Percentiles rank a stretch among this genome's conserved stretches.
phyloP scores from a whole-genome alignment of 2,797 vertebrate genomes.

The Valencia hispanica region DNA sequence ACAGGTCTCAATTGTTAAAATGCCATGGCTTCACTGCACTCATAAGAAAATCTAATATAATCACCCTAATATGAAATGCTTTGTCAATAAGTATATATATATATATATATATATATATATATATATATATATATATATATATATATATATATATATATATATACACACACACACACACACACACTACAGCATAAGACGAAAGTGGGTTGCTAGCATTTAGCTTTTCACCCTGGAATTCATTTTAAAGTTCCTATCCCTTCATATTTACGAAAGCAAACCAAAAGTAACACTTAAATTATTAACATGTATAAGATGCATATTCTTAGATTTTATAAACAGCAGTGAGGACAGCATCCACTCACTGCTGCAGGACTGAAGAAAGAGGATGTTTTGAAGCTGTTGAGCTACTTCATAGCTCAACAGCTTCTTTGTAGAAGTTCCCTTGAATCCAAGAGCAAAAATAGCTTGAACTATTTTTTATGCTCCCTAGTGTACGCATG shows the following conservation, averaged over 20 bases:
- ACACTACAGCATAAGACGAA: neutral
- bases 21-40: no score
- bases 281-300: neutral
- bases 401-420: neutral
- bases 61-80: no score
- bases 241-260: neutral
- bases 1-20: no score
- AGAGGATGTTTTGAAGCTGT: neutral
- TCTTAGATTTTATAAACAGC: neutral
- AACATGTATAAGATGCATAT: neutral
- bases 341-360: neutral
- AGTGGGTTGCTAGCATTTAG: neutral
- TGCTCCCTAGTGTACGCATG: neutral
- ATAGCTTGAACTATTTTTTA: slow-evolving; percentile 9
- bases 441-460: slow-evolving; percentile 3
- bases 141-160: no score
- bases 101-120: no score
- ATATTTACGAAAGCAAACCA: neutral
- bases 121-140: no score
- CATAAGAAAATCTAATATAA: no score
- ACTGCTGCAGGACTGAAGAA: neutral
- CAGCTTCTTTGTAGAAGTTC: neutral
- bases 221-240: neutral
- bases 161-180: no score
- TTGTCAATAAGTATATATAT: no score